Percentiles rank a stretch among this genome's conserved stretches.
Evolutionary conservation across 2,888 invertebrate genomes (phyloP).

Genomic region (Phorcus lineatus): DNA sequence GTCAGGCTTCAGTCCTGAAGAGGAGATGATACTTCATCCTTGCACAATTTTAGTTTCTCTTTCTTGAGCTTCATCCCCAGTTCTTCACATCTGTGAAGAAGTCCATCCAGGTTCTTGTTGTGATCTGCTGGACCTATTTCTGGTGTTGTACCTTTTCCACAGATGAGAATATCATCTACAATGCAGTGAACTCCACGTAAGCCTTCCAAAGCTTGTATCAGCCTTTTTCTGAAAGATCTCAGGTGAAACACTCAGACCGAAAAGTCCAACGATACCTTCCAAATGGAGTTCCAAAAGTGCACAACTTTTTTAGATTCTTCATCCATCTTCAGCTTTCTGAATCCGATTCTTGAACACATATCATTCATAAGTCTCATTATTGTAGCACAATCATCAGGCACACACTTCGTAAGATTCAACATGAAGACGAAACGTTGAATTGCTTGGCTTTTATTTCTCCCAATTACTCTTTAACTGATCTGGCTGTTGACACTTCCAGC

Average conservation of each 20-base stretch:
- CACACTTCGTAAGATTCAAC: too few species aligned
- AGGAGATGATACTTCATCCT: slow-evolving; percentile 26
- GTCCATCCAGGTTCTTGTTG: slow-evolving; percentile 31
- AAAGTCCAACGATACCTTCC: slow-evolving; percentile 30
- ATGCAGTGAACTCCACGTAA: slow-evolving; percentile 36
- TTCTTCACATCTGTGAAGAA: slow-evolving; percentile 31
- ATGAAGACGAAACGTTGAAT: too few species aligned
- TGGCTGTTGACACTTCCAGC: too few species aligned
- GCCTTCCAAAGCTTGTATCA: slow-evolving; percentile 34
- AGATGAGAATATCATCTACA: slow-evolving; percentile 42
- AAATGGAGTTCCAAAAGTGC: too few species aligned
- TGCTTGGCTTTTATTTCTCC: too few species aligned
- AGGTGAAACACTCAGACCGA: slow-evolving; percentile 35
- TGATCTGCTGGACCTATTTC: slow-evolving; percentile 30
- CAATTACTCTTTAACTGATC: too few species aligned
- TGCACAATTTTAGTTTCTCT: slow-evolving; percentile 29
- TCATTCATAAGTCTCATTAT: too few species aligned
- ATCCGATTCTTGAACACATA: too few species aligned
- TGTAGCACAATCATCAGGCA: too few species aligned
- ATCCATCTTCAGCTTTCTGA: too few species aligned
- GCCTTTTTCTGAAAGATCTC: slow-evolving; percentile 40
- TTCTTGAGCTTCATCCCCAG: slow-evolving; percentile 31
- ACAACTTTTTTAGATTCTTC: too few species aligned
- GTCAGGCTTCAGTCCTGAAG: slow-evolving; percentile 35
- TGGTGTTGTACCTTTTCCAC: slow-evolving; percentile 25